Evolutionary conservation across 2,888 invertebrate species (phyloP), one percentile per base, ranked within the genome.

Genomic region (Geophilus truncorum): DNA sequence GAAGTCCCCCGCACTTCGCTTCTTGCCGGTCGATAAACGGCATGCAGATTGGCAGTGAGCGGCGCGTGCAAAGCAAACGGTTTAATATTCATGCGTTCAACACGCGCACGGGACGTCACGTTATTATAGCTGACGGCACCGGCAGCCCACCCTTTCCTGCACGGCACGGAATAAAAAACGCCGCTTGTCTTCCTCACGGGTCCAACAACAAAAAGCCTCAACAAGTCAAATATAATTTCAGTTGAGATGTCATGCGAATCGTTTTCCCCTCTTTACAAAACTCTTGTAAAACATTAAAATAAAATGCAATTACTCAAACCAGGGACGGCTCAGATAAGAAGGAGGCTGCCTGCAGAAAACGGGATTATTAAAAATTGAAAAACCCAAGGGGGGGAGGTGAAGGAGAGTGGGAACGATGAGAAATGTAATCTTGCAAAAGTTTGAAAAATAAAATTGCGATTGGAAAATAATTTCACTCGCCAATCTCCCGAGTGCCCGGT

Each of bases 311-410:
- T 57, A 57, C 57, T 1, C 1, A 4, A n/a, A 57, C 15, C 4
- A 1, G 9, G 36, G 36, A 36, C 15, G 36, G 36, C 10, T 12
- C 9, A 34, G 34, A 7, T 5, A 4, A n/a, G 21, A 57, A 57
- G n/a, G n/a, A 57, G 57, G 18, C n/a, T 21, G 57, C 57, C n/a
- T n/a, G n/a, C n/a, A n/a, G 57, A 57, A 77, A 77, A 77, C 34
- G 34, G n/a, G 32, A 32, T 77, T 30, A 77, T 77, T 30, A 77
- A 77, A 77, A 77, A 77, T 28, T 77, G 28, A 77, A 32, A 23
- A 23, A 62, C 9, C 15, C 9, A 62, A 62, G 62, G 62, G 70
- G 70, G 18, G 9, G 6, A 10, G 77, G n/a, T n/a, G n/a, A n/a
- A n/a, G n/a, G n/a, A n/a, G n/a, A n/a, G n/a, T n/a, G n/a, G n/a